Percentiles rank a stretch among this genome's conserved stretches.
Conservation (phyloP, 1,140 invertebrate species). For the Drosophila arawakana region DNA sequence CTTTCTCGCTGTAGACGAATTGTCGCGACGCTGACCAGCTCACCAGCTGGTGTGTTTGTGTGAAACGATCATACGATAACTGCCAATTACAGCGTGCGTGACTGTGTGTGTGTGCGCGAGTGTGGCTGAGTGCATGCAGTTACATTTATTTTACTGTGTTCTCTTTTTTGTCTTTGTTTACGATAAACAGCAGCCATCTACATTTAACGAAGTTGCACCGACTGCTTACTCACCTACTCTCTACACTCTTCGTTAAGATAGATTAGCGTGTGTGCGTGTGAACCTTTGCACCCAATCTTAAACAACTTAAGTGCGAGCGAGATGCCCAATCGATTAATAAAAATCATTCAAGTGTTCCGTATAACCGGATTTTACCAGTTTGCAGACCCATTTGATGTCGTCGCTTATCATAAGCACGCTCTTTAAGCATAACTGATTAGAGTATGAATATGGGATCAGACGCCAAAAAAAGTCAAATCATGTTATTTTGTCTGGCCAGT, state of each 20-base stretch:
- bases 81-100: constrained; percentile 30
- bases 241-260: neutral
- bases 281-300: constrained; percentile 57
- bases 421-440: constrained; percentile 58
- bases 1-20: constrained; percentile 36
- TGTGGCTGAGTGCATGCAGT: constrained; percentile 7
- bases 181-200: constrained; percentile 35
- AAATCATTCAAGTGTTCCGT: constrained; percentile 39
- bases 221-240: constrained; percentile 34
- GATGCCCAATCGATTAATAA: constrained; percentile 42
- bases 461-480: constrained; percentile 16
- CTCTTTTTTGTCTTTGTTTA: neutral
- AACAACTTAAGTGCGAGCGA: constrained; percentile 3
- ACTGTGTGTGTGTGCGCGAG: neutral
- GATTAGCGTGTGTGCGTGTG: neutral
- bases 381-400: constrained; percentile 38
- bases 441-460: constrained; percentile 1
- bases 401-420: constrained; percentile 61
- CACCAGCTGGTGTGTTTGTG: neutral
- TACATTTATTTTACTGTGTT: constrained; percentile 22
- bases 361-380: constrained; percentile 60
- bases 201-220: constrained; percentile 18
- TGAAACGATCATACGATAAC: constrained; percentile 27
- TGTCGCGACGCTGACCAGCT: constrained; percentile 49
- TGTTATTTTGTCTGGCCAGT: constrained; percentile 31